Evolutionary conservation across 2,888 invertebrate genomes (phyloP).

Genomic region (Rhaphigaster nebulosa): DNA sequence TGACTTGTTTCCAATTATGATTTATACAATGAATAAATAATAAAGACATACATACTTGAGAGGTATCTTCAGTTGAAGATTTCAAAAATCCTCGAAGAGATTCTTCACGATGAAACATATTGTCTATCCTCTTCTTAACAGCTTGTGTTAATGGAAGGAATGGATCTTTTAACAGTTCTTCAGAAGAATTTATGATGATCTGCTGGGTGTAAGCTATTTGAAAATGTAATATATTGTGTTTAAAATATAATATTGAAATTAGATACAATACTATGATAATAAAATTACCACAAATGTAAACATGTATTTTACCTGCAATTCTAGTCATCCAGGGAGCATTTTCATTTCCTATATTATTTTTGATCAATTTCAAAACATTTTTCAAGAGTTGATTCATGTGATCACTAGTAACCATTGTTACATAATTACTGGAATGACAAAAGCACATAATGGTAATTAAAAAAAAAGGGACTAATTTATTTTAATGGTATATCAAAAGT

Average conservation of each 20-base stretch:
- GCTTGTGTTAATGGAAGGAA: slow-evolving; percentile 96
- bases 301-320: slow-evolving; percentile 78
- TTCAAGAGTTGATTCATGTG: slow-evolving; percentile 97
- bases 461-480: background rate
- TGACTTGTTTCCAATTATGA: background rate
- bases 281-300: background rate
- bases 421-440: slow-evolving; percentile 77
- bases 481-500: background rate
- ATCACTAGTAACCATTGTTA: slow-evolving; percentile 97
- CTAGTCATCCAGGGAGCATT: slow-evolving; percentile 99
- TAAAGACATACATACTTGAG: slow-evolving; percentile 75
- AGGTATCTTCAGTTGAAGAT: slow-evolving; percentile 91
- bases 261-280: background rate
- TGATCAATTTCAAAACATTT: slow-evolving; percentile 94
- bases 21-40: background rate
- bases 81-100: slow-evolving; percentile 91
- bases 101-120: slow-evolving; percentile 94
- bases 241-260: background rate
- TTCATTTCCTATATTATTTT: slow-evolving; percentile 96
- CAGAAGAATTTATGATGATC: slow-evolving; percentile 97
- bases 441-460: background rate
- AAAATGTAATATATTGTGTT: background rate
- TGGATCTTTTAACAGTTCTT: slow-evolving; percentile 93
- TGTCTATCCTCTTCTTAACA: slow-evolving; percentile 88
- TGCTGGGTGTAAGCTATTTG: slow-evolving; percentile 87